Evolutionary conservation across 2,888 invertebrate genomes (phyloP).

Genomic region (Ceraclea dissimilis): DNA sequence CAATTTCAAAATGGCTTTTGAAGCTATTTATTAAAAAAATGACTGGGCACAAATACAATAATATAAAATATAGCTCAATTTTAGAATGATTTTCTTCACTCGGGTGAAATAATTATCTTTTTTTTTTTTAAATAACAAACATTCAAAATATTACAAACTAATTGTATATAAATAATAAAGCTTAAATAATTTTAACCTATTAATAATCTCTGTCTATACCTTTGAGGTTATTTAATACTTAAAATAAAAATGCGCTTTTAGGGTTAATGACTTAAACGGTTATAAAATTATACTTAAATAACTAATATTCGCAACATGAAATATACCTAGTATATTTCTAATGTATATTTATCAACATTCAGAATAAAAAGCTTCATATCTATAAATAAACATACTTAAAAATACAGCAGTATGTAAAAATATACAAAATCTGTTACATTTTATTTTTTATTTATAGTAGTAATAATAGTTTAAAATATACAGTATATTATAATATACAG

Average conservation of each 20-base stretch:
- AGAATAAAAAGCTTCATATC: neutral
- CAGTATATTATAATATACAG: too few species aligned
- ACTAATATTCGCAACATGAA: slow-evolving; percentile 10
- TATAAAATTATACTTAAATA: slow-evolving; percentile 4
- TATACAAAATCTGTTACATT: slow-evolving; percentile 2
- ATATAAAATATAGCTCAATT: too few species aligned
- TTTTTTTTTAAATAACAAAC: neutral
- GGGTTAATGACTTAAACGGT: slow-evolving; percentile 25
- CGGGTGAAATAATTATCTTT: too few species aligned
- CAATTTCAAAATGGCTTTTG: too few species aligned
- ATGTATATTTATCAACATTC: too few species aligned
- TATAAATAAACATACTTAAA: too few species aligned
- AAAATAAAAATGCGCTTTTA: slow-evolving; percentile 24
- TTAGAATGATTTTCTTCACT: too few species aligned
- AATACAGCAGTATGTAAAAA: neutral
- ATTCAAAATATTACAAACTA: neutral
- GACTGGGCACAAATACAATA: too few species aligned
- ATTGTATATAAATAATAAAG: neutral
- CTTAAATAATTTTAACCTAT: slow-evolving; percentile 15
- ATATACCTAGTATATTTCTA: too few species aligned
- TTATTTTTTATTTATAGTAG: neutral
- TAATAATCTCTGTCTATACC: slow-evolving; percentile 21
- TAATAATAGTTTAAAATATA: neutral
- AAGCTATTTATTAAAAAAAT: too few species aligned
- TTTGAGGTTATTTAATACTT: slow-evolving; percentile 16